phyloP scores from a whole-genome alignment of 2,888 invertebrate species.

The Stramonita haemastoma region DNA sequence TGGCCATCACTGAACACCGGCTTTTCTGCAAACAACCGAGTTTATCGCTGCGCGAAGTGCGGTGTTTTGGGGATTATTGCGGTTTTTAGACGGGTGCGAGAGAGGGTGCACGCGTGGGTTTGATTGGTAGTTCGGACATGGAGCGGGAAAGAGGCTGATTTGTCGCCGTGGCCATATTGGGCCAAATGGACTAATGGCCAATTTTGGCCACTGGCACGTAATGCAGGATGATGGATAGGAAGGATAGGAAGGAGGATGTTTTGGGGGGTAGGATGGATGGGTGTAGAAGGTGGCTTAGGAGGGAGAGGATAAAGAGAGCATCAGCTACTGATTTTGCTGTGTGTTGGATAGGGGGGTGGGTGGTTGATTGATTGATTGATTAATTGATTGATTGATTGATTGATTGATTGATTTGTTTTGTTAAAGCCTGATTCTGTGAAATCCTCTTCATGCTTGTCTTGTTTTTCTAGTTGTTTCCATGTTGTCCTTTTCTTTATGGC shows the following conservation, averaged over 20 bases:
- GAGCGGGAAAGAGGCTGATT: constrained; percentile 9
- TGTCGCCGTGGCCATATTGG: constrained; percentile 27
- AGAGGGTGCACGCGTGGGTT: not conserved
- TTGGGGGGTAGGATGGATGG: not conserved
- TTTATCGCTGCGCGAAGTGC: constrained; percentile 15
- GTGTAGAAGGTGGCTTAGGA: not conserved
- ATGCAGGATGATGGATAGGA: constrained; percentile 15
- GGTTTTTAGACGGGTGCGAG: constrained; percentile 4
- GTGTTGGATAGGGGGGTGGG: not conserved
- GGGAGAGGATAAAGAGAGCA: not conserved
- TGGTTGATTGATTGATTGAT: not conserved
- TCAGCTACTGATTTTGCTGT: not conserved
- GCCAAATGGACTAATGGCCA: constrained; percentile 23
- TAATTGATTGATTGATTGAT: not conserved
- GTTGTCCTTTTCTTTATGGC: not conserved
- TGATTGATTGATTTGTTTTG: no score
- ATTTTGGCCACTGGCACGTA: constrained; percentile 25
- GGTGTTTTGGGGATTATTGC: constrained; percentile 30
- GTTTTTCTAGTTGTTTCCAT: no score
- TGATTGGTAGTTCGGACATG: constrained; percentile 2
- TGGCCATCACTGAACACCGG: not conserved
- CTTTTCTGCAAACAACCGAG: not conserved
- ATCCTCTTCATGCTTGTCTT: no score
- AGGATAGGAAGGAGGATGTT: not conserved
- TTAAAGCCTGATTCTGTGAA: no score